Evolutionary conservation across 2,113 vertebrate genomes (phyloP).

Genomic region (Andinoacara biseriatus): DNA sequence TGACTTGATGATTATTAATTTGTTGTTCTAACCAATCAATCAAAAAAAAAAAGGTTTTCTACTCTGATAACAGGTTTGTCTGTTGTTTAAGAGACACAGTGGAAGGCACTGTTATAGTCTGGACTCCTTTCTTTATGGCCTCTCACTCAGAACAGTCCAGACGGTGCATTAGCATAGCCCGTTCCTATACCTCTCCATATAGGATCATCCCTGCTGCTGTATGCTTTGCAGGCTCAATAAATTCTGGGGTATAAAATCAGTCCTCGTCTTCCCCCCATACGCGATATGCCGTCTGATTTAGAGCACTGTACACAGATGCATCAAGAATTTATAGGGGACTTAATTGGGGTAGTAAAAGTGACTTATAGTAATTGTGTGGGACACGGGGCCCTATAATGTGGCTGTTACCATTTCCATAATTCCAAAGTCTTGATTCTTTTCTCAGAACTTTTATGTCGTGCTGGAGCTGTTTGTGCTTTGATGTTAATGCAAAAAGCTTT

Average conservation of each 20-base stretch:
- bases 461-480: constrained; percentile 44
- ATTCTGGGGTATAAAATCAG: constrained; percentile 54
- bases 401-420: constrained; percentile 69
- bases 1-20: too few species aligned
- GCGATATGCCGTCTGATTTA: constrained; percentile 59
- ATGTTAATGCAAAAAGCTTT: constrained; percentile 46
- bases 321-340: constrained; percentile 67
- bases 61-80: background rate
- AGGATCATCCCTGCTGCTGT: constrained; percentile 43
- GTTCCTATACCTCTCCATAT: constrained; percentile 27
- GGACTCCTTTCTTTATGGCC: background rate
- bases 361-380: constrained; percentile 66
- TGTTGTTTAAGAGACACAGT: background rate
- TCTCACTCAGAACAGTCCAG: constrained; percentile 33
- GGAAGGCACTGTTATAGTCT: background rate
- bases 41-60: background rate
- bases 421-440: constrained; percentile 46
- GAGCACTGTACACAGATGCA: constrained; percentile 63
- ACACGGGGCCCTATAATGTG: constrained; percentile 51
- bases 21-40: background rate
- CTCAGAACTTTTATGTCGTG: constrained; percentile 47
- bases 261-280: constrained; percentile 19
- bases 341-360: constrained; percentile 75
- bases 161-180: constrained; percentile 53
- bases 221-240: constrained; percentile 63